These are phyloP conservation scores for Stegodyphus mimosarum DNA, from an alignment of 1,140 invertebrate genomes.

Conservation along the genomic window DNA sequence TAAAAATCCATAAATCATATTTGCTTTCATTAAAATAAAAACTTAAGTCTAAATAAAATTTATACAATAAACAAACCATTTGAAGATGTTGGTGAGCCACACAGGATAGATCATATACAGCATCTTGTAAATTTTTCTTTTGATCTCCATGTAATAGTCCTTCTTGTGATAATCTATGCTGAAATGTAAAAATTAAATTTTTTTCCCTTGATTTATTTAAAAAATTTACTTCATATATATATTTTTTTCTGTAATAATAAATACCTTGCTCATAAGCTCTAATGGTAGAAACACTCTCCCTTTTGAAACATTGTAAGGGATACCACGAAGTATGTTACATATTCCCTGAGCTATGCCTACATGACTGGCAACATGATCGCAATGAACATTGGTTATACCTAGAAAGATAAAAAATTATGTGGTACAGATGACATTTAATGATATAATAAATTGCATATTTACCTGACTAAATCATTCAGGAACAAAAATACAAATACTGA, in stretches of 20 bases:
- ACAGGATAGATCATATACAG: slow-evolving; percentile 82
- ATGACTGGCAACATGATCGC: slow-evolving; percentile 91
- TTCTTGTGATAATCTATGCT: slow-evolving; percentile 62
- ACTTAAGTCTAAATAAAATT: slow-evolving; percentile 15
- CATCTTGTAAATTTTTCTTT: slow-evolving; percentile 77
- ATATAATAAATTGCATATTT: not conserved
- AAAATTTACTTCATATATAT: not conserved
- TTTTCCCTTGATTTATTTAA: not conserved
- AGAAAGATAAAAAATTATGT: not conserved
- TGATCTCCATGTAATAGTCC: slow-evolving; percentile 74
- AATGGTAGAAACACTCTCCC: slow-evolving; percentile 78
- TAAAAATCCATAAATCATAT: not conserved
- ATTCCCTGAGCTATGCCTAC: slow-evolving; percentile 93
- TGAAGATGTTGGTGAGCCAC: slow-evolving; percentile 83
- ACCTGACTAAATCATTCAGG: not conserved
- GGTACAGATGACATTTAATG: not conserved
- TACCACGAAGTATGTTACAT: slow-evolving; percentile 80
- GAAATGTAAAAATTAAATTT: not conserved
- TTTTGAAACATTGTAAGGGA: slow-evolving; percentile 74
- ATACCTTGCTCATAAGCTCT: slow-evolving; percentile 77
- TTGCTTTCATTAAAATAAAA: slow-evolving; percentile 36
- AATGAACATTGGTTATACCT: slow-evolving; percentile 71
- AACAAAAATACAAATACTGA: not conserved
- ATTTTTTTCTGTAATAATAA: not conserved
- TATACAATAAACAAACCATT: slow-evolving; percentile 72